Base-by-base conservation (phyloP, 2,888 invertebrate genomes). In the Drosophila falleni region DNA sequence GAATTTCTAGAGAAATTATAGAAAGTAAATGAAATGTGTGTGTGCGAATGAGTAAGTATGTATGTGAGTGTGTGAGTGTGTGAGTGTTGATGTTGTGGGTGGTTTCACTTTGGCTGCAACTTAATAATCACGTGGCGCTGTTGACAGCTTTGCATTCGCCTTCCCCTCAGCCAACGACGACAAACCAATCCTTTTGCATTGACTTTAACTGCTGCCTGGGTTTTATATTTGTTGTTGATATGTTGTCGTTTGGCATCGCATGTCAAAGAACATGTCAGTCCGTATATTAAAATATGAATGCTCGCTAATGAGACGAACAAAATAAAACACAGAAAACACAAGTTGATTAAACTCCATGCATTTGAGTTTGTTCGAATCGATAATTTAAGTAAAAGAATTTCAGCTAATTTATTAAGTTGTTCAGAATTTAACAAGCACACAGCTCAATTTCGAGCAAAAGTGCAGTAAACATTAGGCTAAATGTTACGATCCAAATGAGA, bases 1-100 rank as follows among this genome's bases (percentile, higher is more conserved):
- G 86, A 81, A 86, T 87, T 86, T 86, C 86, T 80, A 86, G 75
- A 78, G 85, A 86, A 87, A 87, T 87, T 87, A 86, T 85, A 86
- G 87, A 85, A 87, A 87, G 80, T 81, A 81, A 86, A 86, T 85
- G 81, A 80, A 78, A 81, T 77, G 81, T 71, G 49, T 54, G 49
- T 11, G 29, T 39, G n/a, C n/a, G n/a, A n/a, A n/a, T n/a, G 33
- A 42, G 15, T 37, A 2, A 19, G 31, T 13, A 10, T 13, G 16
- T 9, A 16, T 39, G 15, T 35, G 41, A 16, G 23, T 33, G 37
- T 29, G 33, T 10, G 58, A 31, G 37, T 41, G 26, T 42, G 29
- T 53, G 29, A 35, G 37, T 35, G 59, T 55, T 29, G 59, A 64
- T 54, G 49, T 50, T 63, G 65, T 67, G 64, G 50, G 67, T 44